Conservation (phyloP, 2,888 invertebrate species). For the Andrena camellia region DNA sequence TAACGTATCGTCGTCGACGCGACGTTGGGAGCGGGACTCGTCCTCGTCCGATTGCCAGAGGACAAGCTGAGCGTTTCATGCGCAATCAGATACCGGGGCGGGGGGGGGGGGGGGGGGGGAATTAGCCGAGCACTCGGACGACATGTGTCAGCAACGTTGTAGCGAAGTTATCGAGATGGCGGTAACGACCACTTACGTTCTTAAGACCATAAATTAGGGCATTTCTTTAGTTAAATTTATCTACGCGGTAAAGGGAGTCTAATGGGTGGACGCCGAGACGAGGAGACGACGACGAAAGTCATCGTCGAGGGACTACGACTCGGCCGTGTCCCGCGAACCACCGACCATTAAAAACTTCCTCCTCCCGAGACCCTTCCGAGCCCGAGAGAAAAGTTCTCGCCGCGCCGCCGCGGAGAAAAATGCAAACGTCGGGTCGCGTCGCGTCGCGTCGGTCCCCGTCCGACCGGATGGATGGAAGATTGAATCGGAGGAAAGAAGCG, state of each 20-base stretch:
- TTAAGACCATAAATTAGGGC: slow-evolving; percentile 49
- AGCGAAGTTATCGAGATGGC: slow-evolving; percentile 48
- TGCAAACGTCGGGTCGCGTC: slow-evolving; percentile 27
- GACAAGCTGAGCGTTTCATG: slow-evolving; percentile 40
- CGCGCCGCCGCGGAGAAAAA: slow-evolving; percentile 19
- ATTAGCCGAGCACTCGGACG: slow-evolving; percentile 54
- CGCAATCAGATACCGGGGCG: slow-evolving; percentile 51
- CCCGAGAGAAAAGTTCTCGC: slow-evolving; percentile 43
- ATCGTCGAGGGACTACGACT: neutral
- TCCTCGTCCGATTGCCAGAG: neutral
- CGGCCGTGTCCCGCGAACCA: slow-evolving; percentile 26
- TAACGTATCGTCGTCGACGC: neutral
- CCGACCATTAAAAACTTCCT: slow-evolving; percentile 33
- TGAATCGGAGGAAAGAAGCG: slow-evolving; percentile 59
- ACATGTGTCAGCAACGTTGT: slow-evolving; percentile 58
- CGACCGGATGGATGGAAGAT: slow-evolving; percentile 57
- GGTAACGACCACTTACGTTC: slow-evolving; percentile 57
- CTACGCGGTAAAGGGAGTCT: slow-evolving; percentile 59
- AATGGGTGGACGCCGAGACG: slow-evolving; percentile 39
- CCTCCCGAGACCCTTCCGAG: neutral
- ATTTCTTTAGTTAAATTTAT: slow-evolving; percentile 55
- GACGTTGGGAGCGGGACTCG: neutral
- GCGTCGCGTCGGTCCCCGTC: neutral
- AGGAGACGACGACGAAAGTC: slow-evolving; percentile 21
- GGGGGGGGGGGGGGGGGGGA: slow-evolving; percentile 25